Evolutionary conservation across 2,888 invertebrate genomes (phyloP).

Genomic region (Ochropleura plecta): DNA sequence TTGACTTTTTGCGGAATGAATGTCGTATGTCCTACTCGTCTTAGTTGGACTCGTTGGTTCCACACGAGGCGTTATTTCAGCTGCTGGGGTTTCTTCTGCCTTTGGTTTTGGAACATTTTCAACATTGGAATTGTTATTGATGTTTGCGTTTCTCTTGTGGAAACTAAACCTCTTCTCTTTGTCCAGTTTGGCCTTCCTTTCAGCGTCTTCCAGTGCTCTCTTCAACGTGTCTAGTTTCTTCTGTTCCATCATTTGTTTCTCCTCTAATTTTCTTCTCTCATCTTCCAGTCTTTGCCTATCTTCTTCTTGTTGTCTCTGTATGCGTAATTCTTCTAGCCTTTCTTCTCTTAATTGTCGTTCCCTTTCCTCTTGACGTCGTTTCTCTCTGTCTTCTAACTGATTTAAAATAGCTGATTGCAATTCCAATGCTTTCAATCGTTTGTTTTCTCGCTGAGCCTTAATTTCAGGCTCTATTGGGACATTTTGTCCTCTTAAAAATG

Average conservation of each 20-base stretch:
- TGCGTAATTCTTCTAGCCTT: constrained; percentile 94
- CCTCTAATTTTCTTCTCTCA: constrained; percentile 92
- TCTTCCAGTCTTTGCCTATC: constrained; percentile 93
- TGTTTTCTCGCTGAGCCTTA: constrained; percentile 95
- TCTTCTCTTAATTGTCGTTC: constrained; percentile 94
- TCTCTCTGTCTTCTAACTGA: constrained; percentile 96
- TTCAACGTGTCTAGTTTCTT: constrained; percentile 94
- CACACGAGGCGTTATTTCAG: constrained; percentile 69
- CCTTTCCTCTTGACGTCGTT: constrained; percentile 93
- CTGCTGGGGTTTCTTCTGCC: constrained; percentile 68
- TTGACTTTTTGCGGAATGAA: constrained; percentile 84
- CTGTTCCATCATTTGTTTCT: constrained; percentile 93
- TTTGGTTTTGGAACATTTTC: constrained; percentile 71
- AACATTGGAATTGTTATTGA: constrained; percentile 54
- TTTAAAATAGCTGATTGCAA: constrained; percentile 96
- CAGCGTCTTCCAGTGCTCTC: constrained; percentile 94
- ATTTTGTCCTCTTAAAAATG: constrained; percentile 96
- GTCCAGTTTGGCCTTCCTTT: constrained; percentile 93
- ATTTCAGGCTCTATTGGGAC: constrained; percentile 95
- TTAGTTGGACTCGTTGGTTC: constrained; percentile 82
- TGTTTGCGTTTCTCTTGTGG: constrained; percentile 76
- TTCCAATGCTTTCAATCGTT: constrained; percentile 95
- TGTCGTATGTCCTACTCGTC: constrained; percentile 84
- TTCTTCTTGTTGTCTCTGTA: constrained; percentile 93
- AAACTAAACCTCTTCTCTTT: constrained; percentile 89